Conservation (phyloP, 1,140 invertebrate species). For the Hylaeus anthracinus region DNA sequence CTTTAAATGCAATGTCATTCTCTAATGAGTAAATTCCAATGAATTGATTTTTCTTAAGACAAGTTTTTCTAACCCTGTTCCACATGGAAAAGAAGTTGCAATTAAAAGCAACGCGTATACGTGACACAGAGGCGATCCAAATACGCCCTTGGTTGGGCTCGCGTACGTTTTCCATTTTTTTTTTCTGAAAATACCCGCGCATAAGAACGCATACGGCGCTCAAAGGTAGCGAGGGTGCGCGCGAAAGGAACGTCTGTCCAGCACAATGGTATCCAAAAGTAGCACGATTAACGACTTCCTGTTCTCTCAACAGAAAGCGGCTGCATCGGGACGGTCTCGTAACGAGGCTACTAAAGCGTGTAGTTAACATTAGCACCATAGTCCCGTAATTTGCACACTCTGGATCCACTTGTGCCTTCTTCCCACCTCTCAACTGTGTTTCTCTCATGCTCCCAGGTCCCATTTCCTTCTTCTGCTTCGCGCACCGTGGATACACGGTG, state of each 20-base stretch:
- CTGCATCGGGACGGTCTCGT: slow-evolving; percentile 39
- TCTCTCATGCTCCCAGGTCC: not conserved
- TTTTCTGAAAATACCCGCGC: not conserved
- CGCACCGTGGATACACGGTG: too few relatives aligned
- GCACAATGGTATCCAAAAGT: slow-evolving; percentile 44
- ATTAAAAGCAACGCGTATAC: not conserved
- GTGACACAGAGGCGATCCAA: not conserved
- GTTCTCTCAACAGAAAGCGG: slow-evolving; percentile 29
- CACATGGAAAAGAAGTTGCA: not conserved
- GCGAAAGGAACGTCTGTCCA: slow-evolving; percentile 27
- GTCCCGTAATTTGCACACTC: slow-evolving; percentile 71
- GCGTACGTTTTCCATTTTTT: not conserved
- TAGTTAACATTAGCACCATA: slow-evolving; percentile 73
- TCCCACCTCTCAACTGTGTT: not conserved
- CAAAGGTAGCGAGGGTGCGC: slow-evolving; percentile 2
- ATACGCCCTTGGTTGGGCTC: not conserved
- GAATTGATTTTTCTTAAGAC: too few relatives aligned
- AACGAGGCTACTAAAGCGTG: slow-evolving; percentile 67
- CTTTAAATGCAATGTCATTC: too few relatives aligned
- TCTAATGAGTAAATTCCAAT: too few relatives aligned
- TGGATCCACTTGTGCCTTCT: slow-evolving; percentile 49
- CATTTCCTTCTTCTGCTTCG: not conserved
- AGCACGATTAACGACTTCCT: slow-evolving; percentile 54
- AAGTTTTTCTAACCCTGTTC: too few relatives aligned
- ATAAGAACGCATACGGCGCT: slow-evolving; percentile 5